Conservation (phyloP, 1,140 invertebrate genomes). For the Lepidurus couesii region DNA sequence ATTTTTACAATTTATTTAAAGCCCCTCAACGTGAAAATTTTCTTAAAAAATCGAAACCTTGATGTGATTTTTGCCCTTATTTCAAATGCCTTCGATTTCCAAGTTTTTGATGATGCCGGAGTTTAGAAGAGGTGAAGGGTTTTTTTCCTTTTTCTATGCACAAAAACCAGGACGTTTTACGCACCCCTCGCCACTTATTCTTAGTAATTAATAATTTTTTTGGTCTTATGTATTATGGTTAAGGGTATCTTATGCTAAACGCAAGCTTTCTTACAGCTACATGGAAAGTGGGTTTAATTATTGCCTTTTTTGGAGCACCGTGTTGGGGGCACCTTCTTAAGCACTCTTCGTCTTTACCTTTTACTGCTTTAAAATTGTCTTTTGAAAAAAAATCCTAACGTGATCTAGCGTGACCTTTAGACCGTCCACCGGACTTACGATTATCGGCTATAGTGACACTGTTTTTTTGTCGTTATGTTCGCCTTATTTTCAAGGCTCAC, state of each 20-base stretch:
- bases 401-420: background rate
- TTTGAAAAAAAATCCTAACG: background rate
- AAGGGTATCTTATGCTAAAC: background rate
- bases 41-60: too few species aligned
- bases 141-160: background rate
- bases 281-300: background rate
- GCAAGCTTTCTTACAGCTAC: background rate
- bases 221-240: background rate
- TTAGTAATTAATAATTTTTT: background rate
- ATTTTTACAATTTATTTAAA: background rate
- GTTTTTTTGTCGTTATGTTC: background rate
- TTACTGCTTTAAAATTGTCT: background rate
- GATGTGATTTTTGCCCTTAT: too few species aligned
- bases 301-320: background rate
- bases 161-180: background rate
- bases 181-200: background rate
- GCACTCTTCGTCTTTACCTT: background rate
- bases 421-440: background rate
- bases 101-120: too few species aligned
- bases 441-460: background rate
- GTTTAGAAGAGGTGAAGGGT: background rate
- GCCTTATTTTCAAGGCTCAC: background rate
- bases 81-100: too few species aligned
- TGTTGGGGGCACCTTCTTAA: background rate
- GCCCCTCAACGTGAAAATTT: background rate